Evolutionary conservation across 30 jellyfish, hydroid and myxozoan genomes (phyloP).

Genomic region (Aurelia aurita): DNA sequence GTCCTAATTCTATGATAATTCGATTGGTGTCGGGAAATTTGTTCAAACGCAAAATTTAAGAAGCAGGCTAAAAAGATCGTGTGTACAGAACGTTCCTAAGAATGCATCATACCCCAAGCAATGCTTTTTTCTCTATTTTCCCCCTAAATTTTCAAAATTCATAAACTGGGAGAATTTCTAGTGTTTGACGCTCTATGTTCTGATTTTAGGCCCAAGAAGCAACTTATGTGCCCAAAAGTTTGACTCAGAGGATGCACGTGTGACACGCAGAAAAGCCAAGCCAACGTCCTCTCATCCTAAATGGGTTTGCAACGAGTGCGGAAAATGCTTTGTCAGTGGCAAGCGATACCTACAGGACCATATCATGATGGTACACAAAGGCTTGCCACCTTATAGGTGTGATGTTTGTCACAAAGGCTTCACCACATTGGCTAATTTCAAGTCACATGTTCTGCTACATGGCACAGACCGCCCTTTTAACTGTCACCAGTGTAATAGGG

Average conservation of each 20-base stretch:
- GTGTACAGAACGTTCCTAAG: no score
- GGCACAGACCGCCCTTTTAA: constrained; percentile 61
- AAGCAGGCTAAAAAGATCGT: no score
- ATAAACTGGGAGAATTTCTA: neutral
- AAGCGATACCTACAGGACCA: constrained; percentile 61
- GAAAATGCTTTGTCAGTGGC: constrained; percentile 63
- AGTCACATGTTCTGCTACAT: constrained; percentile 47
- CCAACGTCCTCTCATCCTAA: constrained; percentile 23
- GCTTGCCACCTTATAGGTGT: constrained; percentile 63
- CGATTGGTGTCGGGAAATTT: no score
- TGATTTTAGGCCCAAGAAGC: constrained; percentile 56
- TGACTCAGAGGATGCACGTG: constrained; percentile 30
- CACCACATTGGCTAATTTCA: constrained; percentile 61
- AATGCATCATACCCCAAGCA: no score
- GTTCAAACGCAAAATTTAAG: no score
- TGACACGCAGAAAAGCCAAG: constrained; percentile 48
- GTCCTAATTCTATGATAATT: no score
- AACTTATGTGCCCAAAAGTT: constrained; percentile 25
- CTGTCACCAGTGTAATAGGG: constrained; percentile 52
- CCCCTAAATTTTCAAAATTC: no score
- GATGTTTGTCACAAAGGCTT: constrained; percentile 60
- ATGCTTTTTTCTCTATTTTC: no score
- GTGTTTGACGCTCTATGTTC: constrained; percentile 33
- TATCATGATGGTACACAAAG: constrained; percentile 62
- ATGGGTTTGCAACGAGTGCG: constrained; percentile 80